Evolutionary conservation across 2,888 invertebrate genomes (phyloP), one percentile per base, ranked within the genome.

Genomic region (Tolmerus cingulatus): DNA sequence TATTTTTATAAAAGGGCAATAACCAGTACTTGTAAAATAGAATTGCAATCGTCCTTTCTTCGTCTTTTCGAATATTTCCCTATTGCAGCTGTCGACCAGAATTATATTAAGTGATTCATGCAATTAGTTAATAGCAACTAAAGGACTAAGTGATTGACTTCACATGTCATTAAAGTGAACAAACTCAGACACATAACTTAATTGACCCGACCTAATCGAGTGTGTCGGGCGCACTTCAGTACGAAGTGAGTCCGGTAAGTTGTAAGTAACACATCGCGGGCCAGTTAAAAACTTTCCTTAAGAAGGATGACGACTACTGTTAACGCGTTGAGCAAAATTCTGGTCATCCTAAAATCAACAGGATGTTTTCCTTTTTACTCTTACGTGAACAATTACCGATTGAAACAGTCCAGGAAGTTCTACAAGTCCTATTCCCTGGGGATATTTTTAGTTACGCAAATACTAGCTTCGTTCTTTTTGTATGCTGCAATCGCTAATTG

Each of bases 131-230:
- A 82, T 82, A 57, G 66, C 51, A 34, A 16, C 55, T 51, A 30
- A 82, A 82, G 57, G 66, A 55, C 57, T 82, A 66, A 82, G 82
- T 82, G 82, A 82, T 37, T 57, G 82, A 57, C 27, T 57, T 57
- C 57, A 66, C 16, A 30, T 14, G 57, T 2, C 57, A 27, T 37
- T 37, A 40, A 5, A 9, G 37, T 19, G 43, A 81, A 30, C 27
- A 30, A 66, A 46, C 55, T 55, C 37, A n/a, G 5, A 57, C 19
- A 37, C 55, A 57, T 57, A 82, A 82, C n/a, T 82, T 82, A 82
- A 82, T 82, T 82, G 82, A 82, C 9, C 9, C 51, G 37, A 37
- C 81, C 51, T 81, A 55, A 55, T 81, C 27, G 78, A 37, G 76
- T 76, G 34, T 76, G 37, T 23, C 66, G 3, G 34, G n/a, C 34